Evolutionary conservation across 2,888 invertebrate genomes (phyloP), one percentile per base, ranked within the genome.

Genomic region (Sphecodes monilicornis): DNA sequence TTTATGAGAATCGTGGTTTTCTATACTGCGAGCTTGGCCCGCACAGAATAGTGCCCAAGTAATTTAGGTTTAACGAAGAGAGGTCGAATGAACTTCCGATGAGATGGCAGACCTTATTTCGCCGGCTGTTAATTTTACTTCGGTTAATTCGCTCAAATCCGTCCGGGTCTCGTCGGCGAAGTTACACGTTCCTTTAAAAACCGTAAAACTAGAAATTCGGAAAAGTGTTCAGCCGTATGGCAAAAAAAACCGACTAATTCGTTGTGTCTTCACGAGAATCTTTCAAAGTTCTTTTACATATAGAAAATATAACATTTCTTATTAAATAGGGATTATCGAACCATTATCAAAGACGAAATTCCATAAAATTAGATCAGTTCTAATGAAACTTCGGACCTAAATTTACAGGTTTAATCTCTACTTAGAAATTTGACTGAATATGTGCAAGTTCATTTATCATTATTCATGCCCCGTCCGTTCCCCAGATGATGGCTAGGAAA

Each of bases 1-100:
- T 86, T 86, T 86, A 86, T 76, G 82, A 71, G 86, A 82, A 86
- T 86, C 77, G 72, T 83, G 86, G 46, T 77, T 64, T 75, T 64
- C 43, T 54, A 10, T 60, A 70, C 11, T 66, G 22, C 66, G 69
- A 32, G 32, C 50, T 69, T 36, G 74, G 46, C 22, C 57, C 66
- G 60, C 46, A 66, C 46, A 26, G 39, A 66, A 2, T 36, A 22
- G 29, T 32, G 66, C 72, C 66, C 43, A 16, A 69, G 79, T 86
- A 86, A 86, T 86, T 86, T 75, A 75, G 74, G 64, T 86, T 86
- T 86, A 86, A 86, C 86, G 82, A 86, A 86, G 86, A 86, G 74
- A 78, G 86, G 79, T 86, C 79, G 86, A 80, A 86, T 78, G 86
- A 82, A 76, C 82, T 82, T 74, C 86, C 86, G 57, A 86, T 86